Evolutionary conservation across 2,113 vertebrate species (phyloP), one percentile per base, ranked within the genome.

Genomic region (Neomonachus schauinslandi): DNA sequence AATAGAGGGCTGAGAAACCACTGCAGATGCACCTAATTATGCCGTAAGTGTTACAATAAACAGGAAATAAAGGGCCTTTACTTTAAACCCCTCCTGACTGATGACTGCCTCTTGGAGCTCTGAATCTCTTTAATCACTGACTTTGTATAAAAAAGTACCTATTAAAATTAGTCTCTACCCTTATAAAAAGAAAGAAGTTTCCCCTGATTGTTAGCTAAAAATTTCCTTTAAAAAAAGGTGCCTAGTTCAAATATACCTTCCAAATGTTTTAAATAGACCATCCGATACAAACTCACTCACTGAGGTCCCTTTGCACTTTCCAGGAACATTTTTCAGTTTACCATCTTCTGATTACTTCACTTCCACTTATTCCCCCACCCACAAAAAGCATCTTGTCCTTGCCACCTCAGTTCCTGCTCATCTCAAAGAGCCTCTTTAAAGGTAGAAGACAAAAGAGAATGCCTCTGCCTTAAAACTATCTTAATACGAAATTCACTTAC

Each of bases 201-300:
- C 13, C 71, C 51, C 26, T 71, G 1, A 53, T 57, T 7, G 0
- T 53, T 53, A 93, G 71, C 79, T 88, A 71, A 89, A 97, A 97
- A 18, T 65, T 71, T 57, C 36, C 55, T 69, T 33, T 46, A 46
- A n/a, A 87, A 87, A 83, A 94, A 79, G 83, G 2, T 90, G 51
- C 39, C 74, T 63, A 63, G 31, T 53, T 89, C 72, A 96, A 16
- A 22, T 79, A 84, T 55, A 77, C 49, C 22, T 94, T 95, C 51
- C 83, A 42, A 85, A 81, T 67, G 85, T 71, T 94, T 89, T 86
- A 77, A 96, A 57, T 26, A 77, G 42, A 90, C 31, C 72, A 91
- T 22, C 36, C 59, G n/a, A 76, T 14, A 93, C 2, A 93, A 79
- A 79, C 19, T 89, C 77, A 93, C 8, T 91, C 80, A 67, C 33